A percentile compares a stretch with the other conserved stretches of the same genome.
phyloP scores from a whole-genome alignment of 1,140 invertebrate genomes.

The Araneus ventricosus region DNA sequence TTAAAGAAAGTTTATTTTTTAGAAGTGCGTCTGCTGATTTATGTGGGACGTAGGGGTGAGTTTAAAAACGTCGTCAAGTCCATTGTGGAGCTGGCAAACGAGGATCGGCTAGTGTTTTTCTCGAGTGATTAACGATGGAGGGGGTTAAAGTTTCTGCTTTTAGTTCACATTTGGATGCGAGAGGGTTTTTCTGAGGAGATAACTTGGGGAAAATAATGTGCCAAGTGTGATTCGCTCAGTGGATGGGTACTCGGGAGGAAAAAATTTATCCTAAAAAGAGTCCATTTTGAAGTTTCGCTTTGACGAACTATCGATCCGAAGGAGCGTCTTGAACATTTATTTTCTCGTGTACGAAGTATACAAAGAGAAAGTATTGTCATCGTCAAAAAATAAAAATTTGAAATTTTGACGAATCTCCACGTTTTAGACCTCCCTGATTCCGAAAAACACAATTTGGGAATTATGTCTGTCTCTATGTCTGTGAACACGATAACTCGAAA shows the following conservation, averaged over 20 bases:
- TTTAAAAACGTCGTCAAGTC: slow-evolving; percentile 13
- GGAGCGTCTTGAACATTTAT: too few species aligned
- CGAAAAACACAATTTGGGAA: too few species aligned
- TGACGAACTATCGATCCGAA: too few species aligned
- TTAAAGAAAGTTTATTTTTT: slow-evolving; percentile 37
- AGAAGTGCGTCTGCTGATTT: slow-evolving; percentile 40
- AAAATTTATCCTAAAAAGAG: neutral
- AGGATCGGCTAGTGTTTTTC: slow-evolving; percentile 13
- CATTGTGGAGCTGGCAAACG: slow-evolving; percentile 19
- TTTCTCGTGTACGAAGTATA: too few species aligned
- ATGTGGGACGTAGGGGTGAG: slow-evolving; percentile 1
- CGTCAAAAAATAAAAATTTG: too few species aligned
- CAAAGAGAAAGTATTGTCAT: too few species aligned
- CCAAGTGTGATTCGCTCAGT: neutral
- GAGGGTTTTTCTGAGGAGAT: too few species aligned
- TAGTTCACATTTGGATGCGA: neutral
- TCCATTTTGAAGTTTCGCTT: neutral
- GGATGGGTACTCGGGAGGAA: neutral
- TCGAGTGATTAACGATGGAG: slow-evolving; percentile 33
- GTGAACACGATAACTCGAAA: too few species aligned
- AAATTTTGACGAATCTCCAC: too few species aligned
- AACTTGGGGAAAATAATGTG: neutral
- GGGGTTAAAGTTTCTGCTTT: slow-evolving; percentile 14
- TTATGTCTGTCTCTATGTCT: too few species aligned
- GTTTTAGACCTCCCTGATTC: too few species aligned